Percentiles rank a stretch among this genome's conserved stretches.
phyloP scores from a whole-genome alignment of 2,113 vertebrate genomes.

The Proterorhinus semilunaris region DNA sequence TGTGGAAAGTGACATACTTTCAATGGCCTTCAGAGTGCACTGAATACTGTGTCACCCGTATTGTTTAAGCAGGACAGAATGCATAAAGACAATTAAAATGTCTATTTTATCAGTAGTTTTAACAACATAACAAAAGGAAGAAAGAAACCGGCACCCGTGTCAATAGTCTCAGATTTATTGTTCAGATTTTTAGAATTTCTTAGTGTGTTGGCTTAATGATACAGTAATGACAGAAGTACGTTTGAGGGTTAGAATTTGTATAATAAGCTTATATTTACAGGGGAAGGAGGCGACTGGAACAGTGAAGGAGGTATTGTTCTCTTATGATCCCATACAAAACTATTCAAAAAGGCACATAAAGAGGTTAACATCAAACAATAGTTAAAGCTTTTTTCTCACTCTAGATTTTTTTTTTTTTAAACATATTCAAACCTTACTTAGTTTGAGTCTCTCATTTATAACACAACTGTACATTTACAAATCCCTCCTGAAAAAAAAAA shows the following conservation, averaged over 20 bases:
- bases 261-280: constrained; percentile 46
- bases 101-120: neutral
- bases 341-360: constrained; percentile 62
- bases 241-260: constrained; percentile 40
- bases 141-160: constrained; percentile 11
- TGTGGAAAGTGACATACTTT: too few relatives aligned
- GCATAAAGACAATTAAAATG: too few relatives aligned
- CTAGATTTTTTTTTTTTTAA: constrained; percentile 23
- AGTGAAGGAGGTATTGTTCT: constrained; percentile 34
- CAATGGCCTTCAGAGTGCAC: too few relatives aligned
- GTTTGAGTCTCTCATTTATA: constrained; percentile 39
- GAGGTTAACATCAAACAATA: constrained; percentile 30
- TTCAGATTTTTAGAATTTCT: constrained; percentile 61
- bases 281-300: neutral
- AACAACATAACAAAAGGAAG: neutral
- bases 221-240: constrained; percentile 49
- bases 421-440: constrained; percentile 32
- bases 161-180: constrained; percentile 56
- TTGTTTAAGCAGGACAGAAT: too few relatives aligned
- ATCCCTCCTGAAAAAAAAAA: constrained; percentile 29
- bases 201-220: constrained; percentile 61
- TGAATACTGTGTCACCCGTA: too few relatives aligned
- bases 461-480: constrained; percentile 57
- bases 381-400: constrained; percentile 18
- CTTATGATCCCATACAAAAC: constrained; percentile 15